These are phyloP conservation scores for Oreohelix idahoensis DNA, from an alignment of 1,140 invertebrate species.

Conservation along the genomic window DNA sequence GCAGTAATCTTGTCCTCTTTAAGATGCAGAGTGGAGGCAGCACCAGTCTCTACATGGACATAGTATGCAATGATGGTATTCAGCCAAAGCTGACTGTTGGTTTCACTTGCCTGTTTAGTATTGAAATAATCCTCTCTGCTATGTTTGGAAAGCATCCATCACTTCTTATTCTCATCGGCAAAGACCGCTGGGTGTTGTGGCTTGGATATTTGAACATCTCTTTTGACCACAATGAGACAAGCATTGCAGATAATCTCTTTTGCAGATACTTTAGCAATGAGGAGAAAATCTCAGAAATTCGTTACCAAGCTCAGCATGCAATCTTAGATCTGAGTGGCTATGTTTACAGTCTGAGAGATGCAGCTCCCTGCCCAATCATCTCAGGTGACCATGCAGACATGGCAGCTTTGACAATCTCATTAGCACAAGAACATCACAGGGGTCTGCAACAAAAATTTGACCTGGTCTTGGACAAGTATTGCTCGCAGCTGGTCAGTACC, in stretches of 20 bases:
- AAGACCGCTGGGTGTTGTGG: slow-evolving; percentile 33
- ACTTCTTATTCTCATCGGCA: slow-evolving; percentile 28
- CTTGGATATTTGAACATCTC: slow-evolving; percentile 32
- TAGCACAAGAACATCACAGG: slow-evolving; percentile 32
- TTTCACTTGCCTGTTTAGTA: slow-evolving; percentile 29
- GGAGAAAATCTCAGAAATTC: slow-evolving; percentile 31
- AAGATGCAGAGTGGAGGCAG: slow-evolving; percentile 7
- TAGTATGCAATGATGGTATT: slow-evolving; percentile 30
- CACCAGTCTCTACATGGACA: slow-evolving; percentile 24
- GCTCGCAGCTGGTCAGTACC: neutral
- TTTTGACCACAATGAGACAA: slow-evolving; percentile 29
- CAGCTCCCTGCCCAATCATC: slow-evolving; percentile 25
- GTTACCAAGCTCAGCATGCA: slow-evolving; percentile 8
- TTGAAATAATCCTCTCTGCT: slow-evolving; percentile 27
- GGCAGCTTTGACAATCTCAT: slow-evolving; percentile 16
- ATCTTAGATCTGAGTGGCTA: slow-evolving; percentile 25
- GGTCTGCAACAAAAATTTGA: slow-evolving; percentile 28
- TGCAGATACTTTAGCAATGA: slow-evolving; percentile 20
- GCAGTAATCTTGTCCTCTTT: slow-evolving; percentile 16
- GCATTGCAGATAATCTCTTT: slow-evolving; percentile 5
- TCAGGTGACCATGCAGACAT: slow-evolving; percentile 27
- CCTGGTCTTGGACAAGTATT: neutral
- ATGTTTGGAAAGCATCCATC: slow-evolving; percentile 22
- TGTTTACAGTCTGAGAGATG: slow-evolving; percentile 26
- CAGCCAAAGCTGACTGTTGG: slow-evolving; percentile 16